These are phyloP conservation scores for Archivesica marissinica DNA, from an alignment of 1,140 invertebrate species.

Conservation along the genomic window DNA sequence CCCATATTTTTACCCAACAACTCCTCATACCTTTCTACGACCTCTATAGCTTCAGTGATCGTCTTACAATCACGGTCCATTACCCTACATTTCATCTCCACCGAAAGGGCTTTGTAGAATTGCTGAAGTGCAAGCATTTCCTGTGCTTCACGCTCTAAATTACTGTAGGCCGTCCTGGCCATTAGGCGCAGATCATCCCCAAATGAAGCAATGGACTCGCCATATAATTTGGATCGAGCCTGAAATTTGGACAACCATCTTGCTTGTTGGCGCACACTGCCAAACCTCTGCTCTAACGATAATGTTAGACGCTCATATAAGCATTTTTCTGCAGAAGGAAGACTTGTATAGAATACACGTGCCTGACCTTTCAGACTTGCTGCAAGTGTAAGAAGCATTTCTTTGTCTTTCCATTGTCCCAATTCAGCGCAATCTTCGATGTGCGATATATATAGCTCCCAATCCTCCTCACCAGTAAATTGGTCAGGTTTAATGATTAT, in stretches of 20 bases:
- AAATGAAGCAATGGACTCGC: constrained; percentile 17
- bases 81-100: constrained; percentile 31
- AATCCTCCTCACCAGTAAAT: constrained; percentile 48
- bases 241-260: constrained; percentile 45
- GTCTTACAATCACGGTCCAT: constrained; percentile 38
- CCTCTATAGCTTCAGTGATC: constrained; percentile 19
- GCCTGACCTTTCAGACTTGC: constrained; percentile 9
- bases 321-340: constrained; percentile 10
- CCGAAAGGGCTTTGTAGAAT: constrained; percentile 2
- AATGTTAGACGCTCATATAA: not conserved
- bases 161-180: constrained; percentile 28
- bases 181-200: constrained; percentile 42
- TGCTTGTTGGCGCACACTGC: constrained; percentile 36
- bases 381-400: constrained; percentile 26
- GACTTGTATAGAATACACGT: constrained; percentile 17
- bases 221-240: not conserved
- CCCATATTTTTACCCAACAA: constrained; percentile 20
- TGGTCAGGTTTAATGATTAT: constrained; percentile 52
- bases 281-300: constrained; percentile 35
- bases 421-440: constrained; percentile 57
- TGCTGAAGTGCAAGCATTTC: constrained; percentile 31
- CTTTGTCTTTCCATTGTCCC: constrained; percentile 17
- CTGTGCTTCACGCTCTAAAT: constrained; percentile 20
- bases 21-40: constrained; percentile 52
- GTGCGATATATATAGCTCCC: constrained; percentile 35